Evolutionary conservation across 2,797 vertebrate genomes (phyloP).

Genomic region (Gymnothorax javanicus): DNA sequence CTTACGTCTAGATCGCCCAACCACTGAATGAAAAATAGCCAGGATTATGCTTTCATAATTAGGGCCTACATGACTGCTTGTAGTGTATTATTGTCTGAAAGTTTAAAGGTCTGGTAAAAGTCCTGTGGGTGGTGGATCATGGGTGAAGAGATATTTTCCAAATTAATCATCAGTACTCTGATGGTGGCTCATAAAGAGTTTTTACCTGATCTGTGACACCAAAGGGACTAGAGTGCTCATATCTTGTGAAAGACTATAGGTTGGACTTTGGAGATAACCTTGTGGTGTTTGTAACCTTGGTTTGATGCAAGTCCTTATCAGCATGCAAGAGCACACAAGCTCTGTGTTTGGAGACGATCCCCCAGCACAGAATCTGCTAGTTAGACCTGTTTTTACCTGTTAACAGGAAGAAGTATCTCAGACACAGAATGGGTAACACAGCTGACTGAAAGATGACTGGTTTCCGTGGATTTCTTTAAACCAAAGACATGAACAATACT

Average conservation of each 20-base stretch:
- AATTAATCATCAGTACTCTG: background rate
- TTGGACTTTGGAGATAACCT: background rate
- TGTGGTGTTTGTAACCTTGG: background rate
- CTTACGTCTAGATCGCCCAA: background rate
- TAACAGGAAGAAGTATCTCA: background rate
- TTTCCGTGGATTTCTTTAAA: background rate
- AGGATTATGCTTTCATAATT: too few relatives aligned
- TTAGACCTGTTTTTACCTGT: constrained; percentile 7
- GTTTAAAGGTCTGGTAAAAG: background rate
- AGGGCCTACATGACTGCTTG: background rate
- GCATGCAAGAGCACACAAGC: background rate
- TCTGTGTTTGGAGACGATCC: background rate
- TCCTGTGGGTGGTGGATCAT: background rate
- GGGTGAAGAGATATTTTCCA: background rate
- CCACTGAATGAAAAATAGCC: background rate
- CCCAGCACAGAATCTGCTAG: background rate
- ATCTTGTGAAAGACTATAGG: background rate
- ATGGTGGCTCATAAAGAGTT: background rate
- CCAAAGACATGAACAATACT: constrained; percentile 26
- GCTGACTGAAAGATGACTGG: background rate
- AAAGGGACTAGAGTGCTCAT: background rate
- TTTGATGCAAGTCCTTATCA: background rate
- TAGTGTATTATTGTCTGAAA: background rate
- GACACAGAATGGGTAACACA: background rate
- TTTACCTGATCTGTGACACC: background rate